Evolutionary conservation across 2,888 invertebrate genomes (phyloP).

Genomic region (Drosophila neonasuta): DNA sequence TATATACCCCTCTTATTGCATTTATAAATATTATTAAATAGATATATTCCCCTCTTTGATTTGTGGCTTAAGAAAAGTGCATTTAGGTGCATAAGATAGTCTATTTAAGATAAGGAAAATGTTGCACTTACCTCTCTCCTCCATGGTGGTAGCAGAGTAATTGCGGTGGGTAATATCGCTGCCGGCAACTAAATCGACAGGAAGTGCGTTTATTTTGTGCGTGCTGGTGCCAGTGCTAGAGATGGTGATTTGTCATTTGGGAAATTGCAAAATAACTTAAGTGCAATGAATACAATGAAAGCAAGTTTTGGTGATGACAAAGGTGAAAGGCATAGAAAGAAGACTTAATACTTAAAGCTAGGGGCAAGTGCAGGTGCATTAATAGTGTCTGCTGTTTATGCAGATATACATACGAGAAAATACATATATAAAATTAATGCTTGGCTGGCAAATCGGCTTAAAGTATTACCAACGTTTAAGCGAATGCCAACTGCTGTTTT

Average conservation of each 20-base stretch:
- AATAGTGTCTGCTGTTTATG: constrained; percentile 17
- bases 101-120: neutral
- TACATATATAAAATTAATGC: constrained; percentile 46
- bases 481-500: constrained; percentile 2
- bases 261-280: constrained; percentile 34
- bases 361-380: constrained; percentile 31
- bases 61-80: constrained; percentile 14
- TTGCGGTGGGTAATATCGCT: constrained; percentile 77
- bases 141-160: constrained; percentile 69
- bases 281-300: constrained; percentile 30
- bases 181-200: constrained; percentile 77
- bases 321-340: neutral
- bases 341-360: constrained; percentile 4
- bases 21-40: neutral
- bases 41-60: neutral
- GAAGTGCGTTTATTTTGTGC: constrained; percentile 73
- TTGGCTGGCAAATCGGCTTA: constrained; percentile 69
- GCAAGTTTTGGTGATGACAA: constrained; percentile 3
- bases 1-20: neutral
- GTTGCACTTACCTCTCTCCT: constrained; percentile 78
- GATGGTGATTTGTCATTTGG: constrained; percentile 15
- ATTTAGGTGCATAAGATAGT: constrained; percentile 14
- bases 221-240: constrained; percentile 79
- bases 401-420: constrained; percentile 17
- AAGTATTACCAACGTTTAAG: constrained; percentile 42